Evolutionary conservation across 2,113 vertebrate genomes (phyloP).

Genomic region (Coryphaenoides rupestris): DNA sequence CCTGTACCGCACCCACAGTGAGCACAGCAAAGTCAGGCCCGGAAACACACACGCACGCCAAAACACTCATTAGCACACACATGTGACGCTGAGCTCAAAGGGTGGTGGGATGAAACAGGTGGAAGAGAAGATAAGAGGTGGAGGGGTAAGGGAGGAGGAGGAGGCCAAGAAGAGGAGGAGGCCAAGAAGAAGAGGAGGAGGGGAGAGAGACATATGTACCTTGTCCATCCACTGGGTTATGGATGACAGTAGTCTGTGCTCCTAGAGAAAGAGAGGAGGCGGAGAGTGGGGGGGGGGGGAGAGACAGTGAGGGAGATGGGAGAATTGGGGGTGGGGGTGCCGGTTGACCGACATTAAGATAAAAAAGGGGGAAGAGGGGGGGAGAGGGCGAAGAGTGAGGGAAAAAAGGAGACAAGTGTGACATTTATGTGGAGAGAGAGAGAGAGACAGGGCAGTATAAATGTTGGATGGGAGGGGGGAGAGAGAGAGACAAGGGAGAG

Average conservation of each 20-base stretch:
- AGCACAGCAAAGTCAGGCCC: background rate
- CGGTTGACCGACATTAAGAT: no score
- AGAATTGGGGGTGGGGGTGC: constrained; percentile 2
- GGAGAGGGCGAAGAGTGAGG: constrained; percentile 10
- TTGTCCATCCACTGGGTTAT: constrained; percentile 72
- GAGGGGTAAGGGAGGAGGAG: constrained; percentile 33
- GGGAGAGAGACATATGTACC: constrained; percentile 53
- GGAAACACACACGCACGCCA: background rate
- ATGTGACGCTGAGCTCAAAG: constrained; percentile 18
- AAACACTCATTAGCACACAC: constrained; percentile 11
- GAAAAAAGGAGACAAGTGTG: constrained; percentile 9
- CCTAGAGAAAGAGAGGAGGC: constrained; percentile 50
- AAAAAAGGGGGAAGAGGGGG: constrained; percentile 15
- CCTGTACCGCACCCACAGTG: no score
- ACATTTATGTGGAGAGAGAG: background rate
- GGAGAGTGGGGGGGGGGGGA: constrained; percentile 31
- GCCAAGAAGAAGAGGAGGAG: constrained; percentile 9
- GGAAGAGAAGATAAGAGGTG: constrained; percentile 26
- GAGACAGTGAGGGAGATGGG: constrained; percentile 20
- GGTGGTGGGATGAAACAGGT: constrained; percentile 29
- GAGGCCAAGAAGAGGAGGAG: constrained; percentile 20
- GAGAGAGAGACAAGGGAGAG: constrained; percentile 34
- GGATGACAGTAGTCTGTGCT: constrained; percentile 76
- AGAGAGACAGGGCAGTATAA: constrained; percentile 1
- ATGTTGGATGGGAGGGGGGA: constrained; percentile 4